These are phyloP conservation scores for Cynodonichthys magdalenae DNA, from an alignment of 2,797 vertebrate species.

Conservation along the genomic window DNA sequence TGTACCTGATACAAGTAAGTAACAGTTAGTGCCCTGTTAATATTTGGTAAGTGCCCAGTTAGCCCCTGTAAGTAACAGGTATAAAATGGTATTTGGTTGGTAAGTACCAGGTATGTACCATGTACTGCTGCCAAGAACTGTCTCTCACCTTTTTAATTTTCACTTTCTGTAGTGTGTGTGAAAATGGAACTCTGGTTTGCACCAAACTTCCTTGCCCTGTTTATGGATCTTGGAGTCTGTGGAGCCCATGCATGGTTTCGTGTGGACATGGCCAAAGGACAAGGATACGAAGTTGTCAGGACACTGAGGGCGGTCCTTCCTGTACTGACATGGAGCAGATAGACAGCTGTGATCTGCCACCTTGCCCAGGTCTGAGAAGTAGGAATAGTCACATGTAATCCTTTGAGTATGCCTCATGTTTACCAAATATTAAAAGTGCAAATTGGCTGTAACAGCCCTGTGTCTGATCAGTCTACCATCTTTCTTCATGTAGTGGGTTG, in stretches of 20 bases:
- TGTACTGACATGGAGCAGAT: slow-evolving; percentile 71
- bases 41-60: too few relatives aligned
- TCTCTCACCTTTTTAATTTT: not conserved
- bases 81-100: too few relatives aligned
- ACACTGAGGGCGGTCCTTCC: slow-evolving; percentile 39
- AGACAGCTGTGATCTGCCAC: slow-evolving; percentile 69
- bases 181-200: slow-evolving; percentile 84
- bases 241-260: slow-evolving; percentile 84
- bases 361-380: slow-evolving; percentile 81
- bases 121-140: too few relatives aligned
- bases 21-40: too few relatives aligned
- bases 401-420: not conserved
- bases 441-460: not conserved
- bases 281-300: slow-evolving; percentile 78
- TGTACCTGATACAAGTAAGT: too few relatives aligned
- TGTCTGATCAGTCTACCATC: not conserved
- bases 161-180: slow-evolving; percentile 80
- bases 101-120: too few relatives aligned
- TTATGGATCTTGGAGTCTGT: slow-evolving; percentile 82
- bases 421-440: not conserved
- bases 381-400: not conserved
- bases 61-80: too few relatives aligned
- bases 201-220: slow-evolving; percentile 74
- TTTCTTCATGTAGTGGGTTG: slow-evolving; percentile 72
- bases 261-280: slow-evolving; percentile 81